These are phyloP conservation scores for Tromatobia lineatoria DNA, from an alignment of 2,888 invertebrate species.

Conservation along the genomic window DNA sequence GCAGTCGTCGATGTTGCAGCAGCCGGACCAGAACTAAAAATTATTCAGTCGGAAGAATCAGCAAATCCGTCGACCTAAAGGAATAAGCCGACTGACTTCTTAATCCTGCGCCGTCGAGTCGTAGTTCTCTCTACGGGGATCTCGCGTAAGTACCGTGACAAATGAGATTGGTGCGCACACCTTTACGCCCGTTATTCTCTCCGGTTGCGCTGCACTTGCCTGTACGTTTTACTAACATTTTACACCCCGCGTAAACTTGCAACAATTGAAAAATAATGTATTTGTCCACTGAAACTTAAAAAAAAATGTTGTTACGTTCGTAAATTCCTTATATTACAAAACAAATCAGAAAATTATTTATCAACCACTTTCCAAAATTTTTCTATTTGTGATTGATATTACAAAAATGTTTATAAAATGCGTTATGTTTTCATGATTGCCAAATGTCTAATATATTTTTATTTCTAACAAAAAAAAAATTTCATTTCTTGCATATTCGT, in stretches of 20 bases:
- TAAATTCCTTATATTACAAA: no score
- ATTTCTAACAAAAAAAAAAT: no score
- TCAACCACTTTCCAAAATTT: no score
- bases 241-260: not conserved
- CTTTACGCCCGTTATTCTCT: constrained; percentile 29
- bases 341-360: no score
- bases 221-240: not conserved
- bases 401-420: not conserved
- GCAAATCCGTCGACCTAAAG: constrained; percentile 67
- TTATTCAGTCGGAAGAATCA: constrained; percentile 72
- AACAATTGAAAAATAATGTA: not conserved
- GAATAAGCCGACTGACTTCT: constrained; percentile 70
- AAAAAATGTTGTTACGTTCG: not conserved
- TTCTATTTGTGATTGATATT: no score
- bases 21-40: constrained; percentile 66
- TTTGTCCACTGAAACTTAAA: no score
- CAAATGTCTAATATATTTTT: no score
- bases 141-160: constrained; percentile 68
- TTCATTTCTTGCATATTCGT: no score
- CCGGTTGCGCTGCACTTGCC: constrained; percentile 15
- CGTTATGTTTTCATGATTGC: no score
- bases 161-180: constrained; percentile 63
- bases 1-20: constrained; percentile 45
- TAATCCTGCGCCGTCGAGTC: constrained; percentile 68
- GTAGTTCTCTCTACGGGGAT: constrained; percentile 25